These are phyloP conservation scores for Podarcis siculus DNA, from an alignment of 2,797 vertebrate genomes.

Conservation along the genomic window DNA sequence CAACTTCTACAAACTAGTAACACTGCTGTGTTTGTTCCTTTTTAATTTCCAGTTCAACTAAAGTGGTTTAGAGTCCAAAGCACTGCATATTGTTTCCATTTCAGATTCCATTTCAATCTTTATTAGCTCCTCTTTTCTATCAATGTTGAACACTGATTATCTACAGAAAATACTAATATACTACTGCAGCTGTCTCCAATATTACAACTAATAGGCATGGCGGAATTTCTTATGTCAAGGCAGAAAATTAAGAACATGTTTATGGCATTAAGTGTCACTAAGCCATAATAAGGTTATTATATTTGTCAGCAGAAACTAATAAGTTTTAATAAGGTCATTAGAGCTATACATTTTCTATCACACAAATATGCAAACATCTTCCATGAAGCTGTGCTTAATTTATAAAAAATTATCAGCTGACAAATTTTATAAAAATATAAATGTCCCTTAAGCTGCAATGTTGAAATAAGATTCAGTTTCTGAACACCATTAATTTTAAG, in stretches of 20 bases:
- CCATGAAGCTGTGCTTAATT: background rate
- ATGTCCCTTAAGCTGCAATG: background rate
- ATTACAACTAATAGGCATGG: background rate
- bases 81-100: background rate
- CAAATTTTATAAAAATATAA: background rate
- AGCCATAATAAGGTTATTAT: too few relatives aligned
- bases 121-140: background rate
- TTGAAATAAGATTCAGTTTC: background rate
- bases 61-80: background rate
- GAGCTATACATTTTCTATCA: background rate
- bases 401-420: background rate
- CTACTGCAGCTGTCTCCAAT: background rate
- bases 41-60: background rate
- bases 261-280: background rate
- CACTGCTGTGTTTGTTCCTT: background rate
- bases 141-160: background rate
- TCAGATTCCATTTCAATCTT: background rate
- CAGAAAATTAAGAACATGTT: background rate
- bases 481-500: background rate
- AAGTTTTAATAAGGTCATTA: background rate
- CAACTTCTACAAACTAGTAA: background rate
- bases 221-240: background rate
- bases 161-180: background rate
- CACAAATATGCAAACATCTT: background rate
- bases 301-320: background rate